Conservation (phyloP, 2,888 invertebrate species). For the Anoplius nigerrimus region DNA sequence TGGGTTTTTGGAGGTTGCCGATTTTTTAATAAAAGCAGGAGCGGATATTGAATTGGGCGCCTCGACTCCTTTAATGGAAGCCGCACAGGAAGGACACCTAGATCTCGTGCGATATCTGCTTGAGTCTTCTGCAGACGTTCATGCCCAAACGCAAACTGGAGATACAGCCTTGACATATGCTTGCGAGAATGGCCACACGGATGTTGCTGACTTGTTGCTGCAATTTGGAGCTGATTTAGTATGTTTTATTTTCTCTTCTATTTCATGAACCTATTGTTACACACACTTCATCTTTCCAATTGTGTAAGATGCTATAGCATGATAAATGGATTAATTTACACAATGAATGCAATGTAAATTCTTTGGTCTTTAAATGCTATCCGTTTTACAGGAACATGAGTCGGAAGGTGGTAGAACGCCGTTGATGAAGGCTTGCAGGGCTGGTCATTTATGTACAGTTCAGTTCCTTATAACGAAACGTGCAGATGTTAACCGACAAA, state of each 20-base stretch:
- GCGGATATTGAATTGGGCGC: slow-evolving; percentile 96
- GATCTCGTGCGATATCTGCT: slow-evolving; percentile 93
- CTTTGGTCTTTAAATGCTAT: slow-evolving; percentile 6
- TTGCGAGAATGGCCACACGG: slow-evolving; percentile 98
- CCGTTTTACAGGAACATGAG: slow-evolving; percentile 87
- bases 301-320: background rate
- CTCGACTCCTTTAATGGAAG: slow-evolving; percentile 98
- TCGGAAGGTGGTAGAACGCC: slow-evolving; percentile 98
- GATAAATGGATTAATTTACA: too few species aligned
- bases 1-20: slow-evolving; percentile 95
- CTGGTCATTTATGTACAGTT: slow-evolving; percentile 96
- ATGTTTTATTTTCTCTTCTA: slow-evolving; percentile 54
- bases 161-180: slow-evolving; percentile 98
- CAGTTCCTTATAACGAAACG: slow-evolving; percentile 94
- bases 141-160: slow-evolving; percentile 95
- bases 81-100: slow-evolving; percentile 97
- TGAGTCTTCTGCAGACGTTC: slow-evolving; percentile 91
- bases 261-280: background rate
- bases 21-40: slow-evolving; percentile 95
- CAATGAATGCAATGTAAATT: background rate
- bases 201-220: slow-evolving; percentile 94
- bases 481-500: slow-evolving; percentile 90
- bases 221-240: slow-evolving; percentile 92
- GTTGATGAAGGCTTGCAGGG: slow-evolving; percentile 98
- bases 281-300: background rate